A percentile compares a stretch with the other conserved stretches of the same genome.
Conservation (phyloP, 2,797 vertebrate genomes). For the Buceros bicornis region DNA sequence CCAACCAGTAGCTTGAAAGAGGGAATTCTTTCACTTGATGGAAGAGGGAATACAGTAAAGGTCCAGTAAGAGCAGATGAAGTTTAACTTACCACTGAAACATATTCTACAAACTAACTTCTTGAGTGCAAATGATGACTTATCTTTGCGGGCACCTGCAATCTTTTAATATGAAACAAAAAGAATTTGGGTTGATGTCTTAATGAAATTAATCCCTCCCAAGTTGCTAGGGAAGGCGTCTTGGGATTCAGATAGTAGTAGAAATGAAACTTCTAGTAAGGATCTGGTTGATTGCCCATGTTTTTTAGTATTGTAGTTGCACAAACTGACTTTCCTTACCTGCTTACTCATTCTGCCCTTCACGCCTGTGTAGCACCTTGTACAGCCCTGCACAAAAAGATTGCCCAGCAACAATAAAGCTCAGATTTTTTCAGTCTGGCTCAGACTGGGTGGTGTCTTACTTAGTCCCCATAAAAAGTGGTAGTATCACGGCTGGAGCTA, state of each 20-base stretch:
- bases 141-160: conserved; percentile 49
- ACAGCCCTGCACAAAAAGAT: conserved; percentile 33
- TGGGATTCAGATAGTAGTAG: background rate
- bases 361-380: conserved; percentile 26
- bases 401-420: conserved; percentile 43
- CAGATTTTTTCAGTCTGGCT: conserved; percentile 21
- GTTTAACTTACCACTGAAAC: conserved; percentile 67
- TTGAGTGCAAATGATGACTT: conserved; percentile 54
- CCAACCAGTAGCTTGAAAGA: conserved; percentile 67
- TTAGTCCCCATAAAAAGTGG: background rate
- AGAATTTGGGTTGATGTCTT: background rate
- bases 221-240: background rate
- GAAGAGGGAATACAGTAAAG: conserved; percentile 63
- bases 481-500: background rate
- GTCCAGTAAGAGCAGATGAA: conserved; percentile 70
- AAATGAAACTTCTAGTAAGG: background rate
- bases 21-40: conserved; percentile 50
- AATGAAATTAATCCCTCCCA: background rate
- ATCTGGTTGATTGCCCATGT: background rate
- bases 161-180: conserved; percentile 31
- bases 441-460: background rate
- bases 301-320: conserved; percentile 49
- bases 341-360: conserved; percentile 49
- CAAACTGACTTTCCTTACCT: conserved; percentile 56
- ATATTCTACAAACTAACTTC: conserved; percentile 64